Percentiles rank a stretch among this genome's conserved stretches.
These are phyloP conservation scores for Acromyrmex echinatior DNA, from an alignment of 1,140 invertebrate genomes.

Conservation along the genomic window DNA sequence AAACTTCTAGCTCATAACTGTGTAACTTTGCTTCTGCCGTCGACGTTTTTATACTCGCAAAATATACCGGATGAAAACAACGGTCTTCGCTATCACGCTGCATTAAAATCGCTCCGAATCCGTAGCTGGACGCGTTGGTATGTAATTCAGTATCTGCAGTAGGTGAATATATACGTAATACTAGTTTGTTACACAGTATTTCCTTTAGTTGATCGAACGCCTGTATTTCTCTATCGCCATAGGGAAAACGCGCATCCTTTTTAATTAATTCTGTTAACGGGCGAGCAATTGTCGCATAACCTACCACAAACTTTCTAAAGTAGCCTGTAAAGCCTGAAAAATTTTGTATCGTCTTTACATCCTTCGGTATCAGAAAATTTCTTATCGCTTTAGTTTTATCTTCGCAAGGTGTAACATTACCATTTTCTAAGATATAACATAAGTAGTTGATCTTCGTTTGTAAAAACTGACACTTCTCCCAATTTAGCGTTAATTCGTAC, in stretches of 20 bases:
- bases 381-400: not conserved
- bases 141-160: not conserved
- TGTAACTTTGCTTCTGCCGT: not conserved
- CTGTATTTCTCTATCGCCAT: not conserved
- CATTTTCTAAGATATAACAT: not conserved
- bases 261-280: not conserved
- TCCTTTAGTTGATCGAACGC: not conserved
- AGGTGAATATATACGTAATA: not conserved
- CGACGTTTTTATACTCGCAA: not conserved
- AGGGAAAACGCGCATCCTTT: not conserved
- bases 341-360: slow-evolving; percentile 1
- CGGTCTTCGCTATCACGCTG: not conserved
- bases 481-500: not conserved
- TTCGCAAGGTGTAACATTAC: not conserved
- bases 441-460: not conserved
- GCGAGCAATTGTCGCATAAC: not conserved
- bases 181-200: not conserved
- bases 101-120: not conserved
- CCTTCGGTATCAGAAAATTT: not conserved
- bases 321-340: not conserved
- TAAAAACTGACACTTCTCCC: slow-evolving; percentile 8
- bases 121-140: too few species aligned
- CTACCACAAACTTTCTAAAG: not conserved
- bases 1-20: not conserved
- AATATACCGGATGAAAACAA: not conserved